Conservation (phyloP, 1,140 invertebrate species). For the Temnothorax longispinosus region DNA sequence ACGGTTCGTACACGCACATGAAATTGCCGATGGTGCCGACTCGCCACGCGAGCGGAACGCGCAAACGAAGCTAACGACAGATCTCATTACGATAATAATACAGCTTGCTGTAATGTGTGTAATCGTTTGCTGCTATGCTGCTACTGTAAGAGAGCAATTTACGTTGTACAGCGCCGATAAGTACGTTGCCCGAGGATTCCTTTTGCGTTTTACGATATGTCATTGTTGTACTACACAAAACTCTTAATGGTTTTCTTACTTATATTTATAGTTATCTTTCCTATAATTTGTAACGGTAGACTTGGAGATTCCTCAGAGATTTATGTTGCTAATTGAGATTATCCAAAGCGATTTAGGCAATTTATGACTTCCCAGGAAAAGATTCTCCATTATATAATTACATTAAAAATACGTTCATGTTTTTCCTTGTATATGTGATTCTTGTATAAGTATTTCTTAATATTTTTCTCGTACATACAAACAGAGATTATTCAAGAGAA, state of each 20-base stretch:
- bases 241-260: not conserved
- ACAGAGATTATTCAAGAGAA: too few species aligned
- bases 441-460: too few species aligned
- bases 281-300: not conserved
- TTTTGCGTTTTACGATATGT: not conserved
- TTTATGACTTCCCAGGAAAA: not conserved
- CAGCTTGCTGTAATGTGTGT: not conserved
- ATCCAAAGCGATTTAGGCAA: not conserved
- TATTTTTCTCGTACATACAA: too few species aligned
- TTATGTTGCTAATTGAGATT: not conserved
- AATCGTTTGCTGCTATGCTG: not conserved
- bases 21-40: not conserved
- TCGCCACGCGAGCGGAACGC: not conserved
- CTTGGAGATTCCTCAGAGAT: not conserved
- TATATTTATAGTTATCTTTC: not conserved
- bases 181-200: not conserved
- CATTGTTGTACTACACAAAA: not conserved
- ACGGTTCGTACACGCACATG: not conserved
- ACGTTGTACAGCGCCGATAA: not conserved
- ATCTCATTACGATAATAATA: constrained; percentile 22
- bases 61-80: not conserved
- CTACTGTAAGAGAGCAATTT: not conserved
- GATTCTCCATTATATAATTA: too few species aligned
- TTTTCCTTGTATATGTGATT: too few species aligned
- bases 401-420: too few species aligned